Evolutionary conservation across 2,113 vertebrate species (phyloP), one percentile per base, ranked within the genome.

Genomic region (Suncus etruscus): DNA sequence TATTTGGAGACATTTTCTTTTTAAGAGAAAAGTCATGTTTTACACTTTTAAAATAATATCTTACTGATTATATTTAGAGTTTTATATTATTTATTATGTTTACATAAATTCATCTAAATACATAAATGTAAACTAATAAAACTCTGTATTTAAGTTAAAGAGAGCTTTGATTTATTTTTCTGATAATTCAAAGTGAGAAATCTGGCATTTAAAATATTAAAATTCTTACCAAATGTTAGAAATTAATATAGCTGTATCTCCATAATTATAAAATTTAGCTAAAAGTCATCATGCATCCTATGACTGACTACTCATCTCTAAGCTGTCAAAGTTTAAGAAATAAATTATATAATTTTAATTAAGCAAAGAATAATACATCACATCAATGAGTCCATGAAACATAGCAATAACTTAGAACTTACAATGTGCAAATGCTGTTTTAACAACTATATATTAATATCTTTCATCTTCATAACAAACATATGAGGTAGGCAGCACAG

Each of bases 1-100:
- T 94, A 85, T 72, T 74, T 75, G 65, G 31, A 63, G 61, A 69
- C 47, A 80, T 87, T 87, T 85, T 8, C 12, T 78, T 69, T 91
- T 85, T 31, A 45, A 70, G 84, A 84, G 12, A 5, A 25, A 82
- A 84, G 15, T 48, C 1, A 15, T 25, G 3, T 22, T 75, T 45
- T 31, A 78, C 6, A 6, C 8, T 79, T 68, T 75, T 90, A n/a
- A 3, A n/a, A 75, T 73, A 10, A n/a, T 61, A 79, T 32, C 9
- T 90, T 70, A 83, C 48, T 39, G 5, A 75, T 31, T 76, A 82
- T 65, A 32, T 39, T 0, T 63, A 86, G 39, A 25, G 22, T 77
- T 72, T 58, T 72, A 89, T 68, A 77, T 8, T 63, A 24, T 83
- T 85, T 87, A 61, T 85, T 51, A 72, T 90, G 1, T 65, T 78